Conservation (phyloP, 2,113 vertebrate genomes). For the Onychostruthus taczanowskii region DNA sequence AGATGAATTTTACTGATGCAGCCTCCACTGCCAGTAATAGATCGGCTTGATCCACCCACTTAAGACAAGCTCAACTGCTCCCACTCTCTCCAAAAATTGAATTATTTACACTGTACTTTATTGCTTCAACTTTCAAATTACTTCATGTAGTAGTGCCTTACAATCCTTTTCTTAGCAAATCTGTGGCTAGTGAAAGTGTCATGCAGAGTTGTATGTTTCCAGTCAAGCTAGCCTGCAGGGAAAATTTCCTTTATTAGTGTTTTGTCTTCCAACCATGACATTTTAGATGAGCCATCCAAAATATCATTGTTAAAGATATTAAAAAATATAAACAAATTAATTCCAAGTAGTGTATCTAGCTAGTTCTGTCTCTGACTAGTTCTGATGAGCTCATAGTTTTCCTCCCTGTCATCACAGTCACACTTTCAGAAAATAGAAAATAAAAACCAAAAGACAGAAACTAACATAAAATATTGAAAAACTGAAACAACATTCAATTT, state of each 20-base stretch:
- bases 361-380: not conserved
- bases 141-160: slow-evolving; percentile 35
- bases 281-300: slow-evolving; percentile 69
- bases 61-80: slow-evolving; percentile 28
- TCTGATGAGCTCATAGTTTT: not conserved
- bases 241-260: slow-evolving; percentile 77
- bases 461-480: not conserved
- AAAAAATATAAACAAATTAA: slow-evolving; percentile 42
- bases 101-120: slow-evolving; percentile 41
- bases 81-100: slow-evolving; percentile 8
- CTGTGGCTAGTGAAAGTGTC: slow-evolving; percentile 61
- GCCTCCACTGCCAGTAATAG: slow-evolving; percentile 61
- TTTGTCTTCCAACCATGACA: slow-evolving; percentile 55
- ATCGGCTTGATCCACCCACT: slow-evolving; percentile 57
- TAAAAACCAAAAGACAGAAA: not conserved
- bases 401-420: not conserved
- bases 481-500: not conserved
- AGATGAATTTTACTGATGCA: slow-evolving; percentile 63
- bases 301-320: slow-evolving; percentile 52
- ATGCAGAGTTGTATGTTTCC: slow-evolving; percentile 60
- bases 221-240: slow-evolving; percentile 64
- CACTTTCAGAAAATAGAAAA: not conserved
- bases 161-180: slow-evolving; percentile 59
- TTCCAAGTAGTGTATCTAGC: not conserved
- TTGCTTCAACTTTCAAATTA: slow-evolving; percentile 73